Evolutionary conservation across 1,140 invertebrate genomes (phyloP), one percentile per base, ranked within the genome.

Genomic region (Apis dorsata): DNA sequence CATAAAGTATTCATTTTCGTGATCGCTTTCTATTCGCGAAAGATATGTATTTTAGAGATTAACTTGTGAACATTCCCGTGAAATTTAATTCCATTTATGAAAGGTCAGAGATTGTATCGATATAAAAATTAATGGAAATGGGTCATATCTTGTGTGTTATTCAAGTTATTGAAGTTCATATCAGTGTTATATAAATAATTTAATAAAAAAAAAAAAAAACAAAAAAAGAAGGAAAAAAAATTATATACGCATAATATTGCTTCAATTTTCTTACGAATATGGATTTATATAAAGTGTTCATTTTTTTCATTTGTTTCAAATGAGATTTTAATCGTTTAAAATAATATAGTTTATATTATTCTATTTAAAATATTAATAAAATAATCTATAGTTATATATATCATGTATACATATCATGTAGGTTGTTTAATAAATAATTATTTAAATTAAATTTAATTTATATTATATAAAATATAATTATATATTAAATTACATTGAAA

Each of bases 71-170:
- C 51, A 11, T 57, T 55, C 44, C 49, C n/a, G n/a, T 12, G 19
- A 24, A 12, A 74, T 74, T 55, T 55, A 21, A 12, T 60, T 62
- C 51, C 24, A 57, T 78, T 71, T 71, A 44, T 17, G 57, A 70
- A 57, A 28, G 57, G 49, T 1, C 49, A 12, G 2, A 28, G 53
- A 60, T 66, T 55, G 9, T 1, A 13, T 15, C n/a, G 63, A 69
- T 81, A 57, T 63, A 34, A 60, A 78, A 79, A 78, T 78, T 57
- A 71, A 83, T 63, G 68, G 59, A 83, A 83, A 78, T 49, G 60
- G 73, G 73, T 0, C 80, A 51, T 60, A 28, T 10, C 24, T 4
- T 8, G 8, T 60, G 59, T 62, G 55, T 82, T 82, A 77, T 62
- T 82, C 8, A 70, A 63, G 76, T 70, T 70, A 70, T 55, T 57